phyloP scores from a whole-genome alignment of 2,888 invertebrate genomes.

The Dynastes maya region DNA sequence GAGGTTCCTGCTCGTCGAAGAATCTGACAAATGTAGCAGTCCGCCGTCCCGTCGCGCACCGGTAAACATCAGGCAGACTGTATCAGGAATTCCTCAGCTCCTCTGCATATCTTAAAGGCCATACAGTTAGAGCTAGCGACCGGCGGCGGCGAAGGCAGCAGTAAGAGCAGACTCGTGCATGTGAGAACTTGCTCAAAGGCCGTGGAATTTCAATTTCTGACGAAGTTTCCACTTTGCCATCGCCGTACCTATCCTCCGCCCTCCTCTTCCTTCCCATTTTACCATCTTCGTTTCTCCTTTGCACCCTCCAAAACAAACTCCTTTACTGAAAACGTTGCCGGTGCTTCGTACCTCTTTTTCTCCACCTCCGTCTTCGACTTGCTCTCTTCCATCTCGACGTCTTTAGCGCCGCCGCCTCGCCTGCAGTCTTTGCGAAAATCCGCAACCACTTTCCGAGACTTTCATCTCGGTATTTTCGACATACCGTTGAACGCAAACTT shows the following conservation, averaged over 20 bases:
- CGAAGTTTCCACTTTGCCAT: constrained; percentile 63
- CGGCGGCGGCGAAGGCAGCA: constrained; percentile 5
- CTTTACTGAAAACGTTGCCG: neutral
- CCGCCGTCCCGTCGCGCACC: constrained; percentile 2
- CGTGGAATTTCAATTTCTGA: constrained; percentile 66
- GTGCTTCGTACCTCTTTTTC: constrained; percentile 1
- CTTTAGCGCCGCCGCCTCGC: constrained; percentile 21
- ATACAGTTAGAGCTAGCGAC: constrained; percentile 30
- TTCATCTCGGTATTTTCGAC: constrained; percentile 62
- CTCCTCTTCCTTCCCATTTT: constrained; percentile 44
- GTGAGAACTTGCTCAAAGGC: constrained; percentile 63
- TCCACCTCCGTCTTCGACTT: constrained; percentile 6
- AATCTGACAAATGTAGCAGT: constrained; percentile 35
- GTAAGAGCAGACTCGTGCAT: constrained; percentile 55
- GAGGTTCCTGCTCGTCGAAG: neutral
- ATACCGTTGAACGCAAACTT: constrained; percentile 61
- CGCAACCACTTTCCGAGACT: constrained; percentile 64
- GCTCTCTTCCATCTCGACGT: constrained; percentile 11
- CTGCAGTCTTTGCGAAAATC: constrained; percentile 53
- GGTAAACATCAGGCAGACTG: constrained; percentile 28
- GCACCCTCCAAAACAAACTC: constrained; percentile 11
- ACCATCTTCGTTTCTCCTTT: neutral
- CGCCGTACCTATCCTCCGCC: constrained; percentile 57
- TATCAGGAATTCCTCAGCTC: constrained; percentile 46
- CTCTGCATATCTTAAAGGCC: constrained; percentile 60